Percentiles rank a stretch among this genome's conserved stretches.
phyloP scores from a whole-genome alignment of 2,797 vertebrate genomes.

The Apogon hyalosoma region DNA sequence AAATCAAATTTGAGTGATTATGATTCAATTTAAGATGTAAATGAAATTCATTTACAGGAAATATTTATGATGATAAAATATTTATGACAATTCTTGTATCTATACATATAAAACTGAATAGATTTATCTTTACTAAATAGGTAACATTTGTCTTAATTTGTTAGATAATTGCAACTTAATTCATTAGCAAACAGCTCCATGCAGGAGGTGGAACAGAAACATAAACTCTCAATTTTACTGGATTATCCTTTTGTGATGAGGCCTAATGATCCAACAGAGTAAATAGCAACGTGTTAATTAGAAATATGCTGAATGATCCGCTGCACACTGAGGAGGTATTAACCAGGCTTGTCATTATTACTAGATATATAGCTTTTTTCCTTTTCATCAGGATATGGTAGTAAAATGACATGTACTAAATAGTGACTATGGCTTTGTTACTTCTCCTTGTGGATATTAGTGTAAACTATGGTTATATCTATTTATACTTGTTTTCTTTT shows the following conservation, averaged over 20 bases:
- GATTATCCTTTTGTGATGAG: slow-evolving; percentile 86
- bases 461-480: slow-evolving; percentile 1
- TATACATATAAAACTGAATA: slow-evolving; percentile 10
- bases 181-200: slow-evolving; percentile 76
- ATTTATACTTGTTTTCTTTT: neutral
- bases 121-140: slow-evolving; percentile 70
- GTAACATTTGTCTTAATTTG: slow-evolving; percentile 75
- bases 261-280: slow-evolving; percentile 84
- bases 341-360: slow-evolving; percentile 58
- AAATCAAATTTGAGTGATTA: neutral
- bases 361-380: slow-evolving; percentile 43
- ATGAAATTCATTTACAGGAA: slow-evolving; percentile 6
- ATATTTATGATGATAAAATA: neutral
- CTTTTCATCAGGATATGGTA: slow-evolving; percentile 34
- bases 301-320: slow-evolving; percentile 82
- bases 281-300: slow-evolving; percentile 89
- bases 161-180: slow-evolving; percentile 69
- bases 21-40: neutral
- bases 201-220: slow-evolving; percentile 70
- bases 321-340: slow-evolving; percentile 79
- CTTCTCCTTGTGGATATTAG: neutral
- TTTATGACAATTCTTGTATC: slow-evolving; percentile 1
- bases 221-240: slow-evolving; percentile 84
- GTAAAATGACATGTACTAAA: slow-evolving; percentile 37
- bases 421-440: slow-evolving; percentile 16